A percentile compares a stretch with the other conserved stretches of the same genome.
These are phyloP conservation scores for Athalia cordata DNA, from an alignment of 2,888 invertebrate species.

Conservation along the genomic window DNA sequence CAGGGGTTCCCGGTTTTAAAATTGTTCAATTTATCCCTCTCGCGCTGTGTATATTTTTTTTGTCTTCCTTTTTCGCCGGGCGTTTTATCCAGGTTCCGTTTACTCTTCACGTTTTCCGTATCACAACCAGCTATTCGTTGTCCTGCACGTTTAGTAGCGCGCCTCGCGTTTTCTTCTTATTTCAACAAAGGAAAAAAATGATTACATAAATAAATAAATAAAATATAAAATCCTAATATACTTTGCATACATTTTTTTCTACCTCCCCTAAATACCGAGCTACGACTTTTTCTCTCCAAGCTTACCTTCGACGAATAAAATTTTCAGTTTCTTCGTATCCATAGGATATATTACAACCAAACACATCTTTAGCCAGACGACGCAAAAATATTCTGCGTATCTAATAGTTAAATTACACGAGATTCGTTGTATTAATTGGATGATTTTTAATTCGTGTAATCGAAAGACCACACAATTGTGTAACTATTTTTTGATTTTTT, in stretches of 20 bases:
- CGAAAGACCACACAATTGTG: not conserved
- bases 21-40: too few relatives aligned
- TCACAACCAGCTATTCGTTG: not conserved
- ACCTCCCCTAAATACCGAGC: too few relatives aligned
- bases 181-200: not conserved
- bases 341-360: too few relatives aligned
- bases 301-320: slow-evolving; percentile 7
- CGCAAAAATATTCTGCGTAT: too few relatives aligned
- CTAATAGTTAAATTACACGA: too few relatives aligned
- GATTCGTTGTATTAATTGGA: not conserved
- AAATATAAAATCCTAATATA: too few relatives aligned
- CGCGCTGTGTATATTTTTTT: too few relatives aligned
- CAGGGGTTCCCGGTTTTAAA: too few relatives aligned
- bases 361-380: too few relatives aligned
- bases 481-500: too few relatives aligned
- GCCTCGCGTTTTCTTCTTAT: not conserved
- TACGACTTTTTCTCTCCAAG: not conserved
- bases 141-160: slow-evolving; percentile 6
- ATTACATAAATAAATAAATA: not conserved
- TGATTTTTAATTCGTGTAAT: not conserved
- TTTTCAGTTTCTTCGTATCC: too few relatives aligned
- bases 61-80: too few relatives aligned
- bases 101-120: slow-evolving; percentile 7
- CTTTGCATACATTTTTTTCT: slow-evolving; percentile 3
- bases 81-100: slow-evolving; percentile 25